Base-by-base conservation (phyloP, 2,797 vertebrate species). In the Chrysocyon brachyurus region DNA sequence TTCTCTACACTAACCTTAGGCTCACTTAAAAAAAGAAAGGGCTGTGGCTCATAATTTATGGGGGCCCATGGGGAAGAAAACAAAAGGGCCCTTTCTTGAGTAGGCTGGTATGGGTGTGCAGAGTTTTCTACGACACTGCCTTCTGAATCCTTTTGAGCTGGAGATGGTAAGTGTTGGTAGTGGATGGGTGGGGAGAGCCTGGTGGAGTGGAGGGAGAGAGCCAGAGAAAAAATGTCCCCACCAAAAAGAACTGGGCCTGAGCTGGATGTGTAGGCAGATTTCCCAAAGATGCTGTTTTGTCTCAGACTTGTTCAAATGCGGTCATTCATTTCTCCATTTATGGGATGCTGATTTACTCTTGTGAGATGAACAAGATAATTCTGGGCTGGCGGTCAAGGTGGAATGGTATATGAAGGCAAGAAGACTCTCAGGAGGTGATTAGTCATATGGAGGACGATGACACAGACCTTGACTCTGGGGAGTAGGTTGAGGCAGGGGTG, bases 61-160 rank as follows among this genome's bases (percentile, higher is more conserved):
- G 94, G 57, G 33, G 52, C 61, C 21, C 7, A 6, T 12, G 46
- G 36, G 21, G 52, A 95, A 91, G 52, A 61, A 94, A 92, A 94
- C 89, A 94, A 75, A 88, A 96, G 24, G 1, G 52, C 68, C 86
- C 36, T 96, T 90, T 96, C 61, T 95, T 70, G 77, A 78, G 56
- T 36, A 52, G 75, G 68, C 57, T 77, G 70, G 26, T 75, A 17
- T 84, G 33, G 77, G 82, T 16, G 9, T 12, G 26, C 61, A n/a
- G 59, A 59, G 40, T 21, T 64, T 57, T 33, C 49, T 54, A 33
- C 17, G 57, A 22, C 5, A 5, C 36, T 31, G 11, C 72, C 33
- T 59, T 87, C 91, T 26, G 73, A 56, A 64, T 83, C 56, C 16
- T 91, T 77, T n/a, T 8, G 75, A 52, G 57, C 52, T 59, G 68